Evolutionary conservation across 2,888 invertebrate species (phyloP).

Genomic region (Neoitamus cyanurus): DNA sequence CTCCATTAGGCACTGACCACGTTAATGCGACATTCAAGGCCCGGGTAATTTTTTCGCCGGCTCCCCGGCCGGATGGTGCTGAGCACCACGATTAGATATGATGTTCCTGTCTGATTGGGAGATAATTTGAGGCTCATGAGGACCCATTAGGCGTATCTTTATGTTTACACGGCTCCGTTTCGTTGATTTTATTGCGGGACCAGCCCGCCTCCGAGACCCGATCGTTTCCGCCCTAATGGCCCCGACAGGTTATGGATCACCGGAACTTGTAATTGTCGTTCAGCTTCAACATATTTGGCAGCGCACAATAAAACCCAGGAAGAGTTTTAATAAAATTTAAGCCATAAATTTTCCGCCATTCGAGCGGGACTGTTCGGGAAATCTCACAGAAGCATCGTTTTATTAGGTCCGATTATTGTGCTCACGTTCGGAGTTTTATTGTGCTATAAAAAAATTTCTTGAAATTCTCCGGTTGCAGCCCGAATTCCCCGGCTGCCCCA

Average conservation of each 20-base stretch:
- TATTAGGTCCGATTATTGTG: constrained; percentile 38
- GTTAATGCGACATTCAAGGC: constrained; percentile 2
- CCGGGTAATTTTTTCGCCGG: not conserved
- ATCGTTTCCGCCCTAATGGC: not conserved
- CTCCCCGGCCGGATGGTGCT: constrained; percentile 10
- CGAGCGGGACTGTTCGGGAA: not conserved
- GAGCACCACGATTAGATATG: constrained; percentile 46
- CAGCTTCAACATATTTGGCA: not conserved
- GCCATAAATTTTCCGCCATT: not conserved
- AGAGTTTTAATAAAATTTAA: constrained; percentile 42
- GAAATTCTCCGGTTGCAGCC: not conserved
- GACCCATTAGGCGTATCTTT: constrained; percentile 25
- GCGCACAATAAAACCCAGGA: constrained; percentile 13
- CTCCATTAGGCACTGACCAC: constrained; percentile 16
- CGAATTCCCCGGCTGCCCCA: not conserved
- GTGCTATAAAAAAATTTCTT: constrained; percentile 10
- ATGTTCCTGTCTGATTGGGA: constrained; percentile 50
- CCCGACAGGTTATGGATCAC: not conserved
- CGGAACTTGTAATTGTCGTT: not conserved
- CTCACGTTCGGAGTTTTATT: constrained; percentile 25
- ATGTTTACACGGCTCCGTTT: constrained; percentile 27
- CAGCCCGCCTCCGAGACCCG: not conserved
- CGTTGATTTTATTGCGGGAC: constrained; percentile 30
- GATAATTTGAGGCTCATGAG: constrained; percentile 45
- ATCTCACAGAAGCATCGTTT: constrained; percentile 27